phyloP scores from a whole-genome alignment of 2,797 vertebrate species.

The Neosilurus mollespiculum region DNA sequence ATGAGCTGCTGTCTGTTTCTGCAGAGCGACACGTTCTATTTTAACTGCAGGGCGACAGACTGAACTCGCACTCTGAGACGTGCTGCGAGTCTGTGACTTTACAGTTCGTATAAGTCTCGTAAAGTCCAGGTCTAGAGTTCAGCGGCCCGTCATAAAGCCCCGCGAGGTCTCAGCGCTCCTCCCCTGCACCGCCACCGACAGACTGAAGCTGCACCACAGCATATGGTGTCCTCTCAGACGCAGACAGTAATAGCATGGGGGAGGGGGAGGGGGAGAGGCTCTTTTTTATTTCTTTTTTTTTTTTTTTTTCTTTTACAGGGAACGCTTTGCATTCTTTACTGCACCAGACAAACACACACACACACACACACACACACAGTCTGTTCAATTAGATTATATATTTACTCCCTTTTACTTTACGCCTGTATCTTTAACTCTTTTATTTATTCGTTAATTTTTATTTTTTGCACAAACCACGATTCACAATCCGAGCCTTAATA shows the following conservation, averaged over 20 bases:
- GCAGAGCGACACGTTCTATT: conserved; percentile 18
- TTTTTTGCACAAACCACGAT: background rate
- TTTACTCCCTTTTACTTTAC: background rate
- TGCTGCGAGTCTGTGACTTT: conserved; percentile 22
- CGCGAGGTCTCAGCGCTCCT: conserved; percentile 7
- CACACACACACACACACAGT: background rate
- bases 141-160: conserved; percentile 36
- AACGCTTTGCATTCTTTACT: background rate
- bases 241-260: conserved; percentile 9
- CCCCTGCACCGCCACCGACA: conserved; percentile 1
- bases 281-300: background rate
- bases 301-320: background rate
- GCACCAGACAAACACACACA: background rate
- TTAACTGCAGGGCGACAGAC: conserved; percentile 20
- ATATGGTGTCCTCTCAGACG: conserved; percentile 38
- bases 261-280: background rate
- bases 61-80: conserved; percentile 5
- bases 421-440: background rate
- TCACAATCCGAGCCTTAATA: background rate
- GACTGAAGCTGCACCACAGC: conserved; percentile 9
- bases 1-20: conserved; percentile 18
- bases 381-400: background rate
- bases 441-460: background rate
- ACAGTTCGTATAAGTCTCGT: conserved; percentile 41
- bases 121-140: conserved; percentile 51